Conservation (phyloP, 2,888 invertebrate species). For the Ectemnius lituratus region DNA sequence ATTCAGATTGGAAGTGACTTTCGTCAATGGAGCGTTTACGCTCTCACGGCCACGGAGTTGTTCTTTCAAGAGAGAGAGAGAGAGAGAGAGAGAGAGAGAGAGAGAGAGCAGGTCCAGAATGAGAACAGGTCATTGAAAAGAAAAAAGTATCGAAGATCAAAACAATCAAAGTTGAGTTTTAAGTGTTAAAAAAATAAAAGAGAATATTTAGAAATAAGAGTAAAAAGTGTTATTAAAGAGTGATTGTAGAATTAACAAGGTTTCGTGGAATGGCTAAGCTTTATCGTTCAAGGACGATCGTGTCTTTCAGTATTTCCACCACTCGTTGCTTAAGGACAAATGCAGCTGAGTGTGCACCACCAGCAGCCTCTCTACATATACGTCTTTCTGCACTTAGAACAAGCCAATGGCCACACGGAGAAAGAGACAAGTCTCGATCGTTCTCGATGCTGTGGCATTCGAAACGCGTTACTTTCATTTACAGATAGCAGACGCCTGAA, state of each 20-base stretch:
- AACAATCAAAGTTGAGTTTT: background rate
- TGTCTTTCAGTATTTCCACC: slow-evolving; percentile 60
- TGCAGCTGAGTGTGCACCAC: slow-evolving; percentile 17
- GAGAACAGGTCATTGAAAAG: too few species aligned
- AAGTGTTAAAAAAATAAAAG: background rate
- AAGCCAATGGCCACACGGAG: background rate
- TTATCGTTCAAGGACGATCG: slow-evolving; percentile 71
- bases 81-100: too few species aligned
- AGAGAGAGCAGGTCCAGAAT: too few species aligned
- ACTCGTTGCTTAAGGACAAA: slow-evolving; percentile 50
- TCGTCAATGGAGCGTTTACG: slow-evolving; percentile 32
- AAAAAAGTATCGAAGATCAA: too few species aligned
- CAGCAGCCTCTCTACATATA: slow-evolving; percentile 13
- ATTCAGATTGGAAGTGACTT: slow-evolving; percentile 30
- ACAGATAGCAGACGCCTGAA: slow-evolving; percentile 59
- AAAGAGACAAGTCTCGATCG: slow-evolving; percentile 34
- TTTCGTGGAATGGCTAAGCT: slow-evolving; percentile 55
- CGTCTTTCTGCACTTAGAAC: slow-evolving; percentile 14
- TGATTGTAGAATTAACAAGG: background rate
- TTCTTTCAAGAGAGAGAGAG: too few species aligned
- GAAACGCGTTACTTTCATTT: slow-evolving; percentile 66
- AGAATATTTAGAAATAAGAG: too few species aligned
- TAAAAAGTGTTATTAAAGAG: too few species aligned
- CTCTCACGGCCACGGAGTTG: too few species aligned
- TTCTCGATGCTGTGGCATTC: slow-evolving; percentile 42